Conservation (phyloP, 1,140 invertebrate species). For the Sminthurides bifidus region DNA sequence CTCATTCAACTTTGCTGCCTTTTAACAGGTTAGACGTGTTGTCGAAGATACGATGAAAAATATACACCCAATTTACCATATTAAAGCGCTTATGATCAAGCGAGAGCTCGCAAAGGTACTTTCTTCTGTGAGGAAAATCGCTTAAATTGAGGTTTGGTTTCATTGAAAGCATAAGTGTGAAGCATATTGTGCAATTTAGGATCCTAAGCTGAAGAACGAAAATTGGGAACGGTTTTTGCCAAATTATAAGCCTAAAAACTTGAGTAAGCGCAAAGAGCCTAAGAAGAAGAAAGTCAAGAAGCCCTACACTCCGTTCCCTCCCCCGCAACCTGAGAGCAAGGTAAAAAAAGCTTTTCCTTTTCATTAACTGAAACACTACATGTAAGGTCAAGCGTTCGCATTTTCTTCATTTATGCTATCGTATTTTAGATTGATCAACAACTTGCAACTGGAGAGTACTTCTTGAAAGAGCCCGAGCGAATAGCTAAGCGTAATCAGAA, state of each 20-base stretch:
- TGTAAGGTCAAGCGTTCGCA: not conserved
- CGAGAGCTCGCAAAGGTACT: slow-evolving; percentile 69
- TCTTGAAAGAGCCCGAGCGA: slow-evolving; percentile 74
- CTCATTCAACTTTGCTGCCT: not conserved
- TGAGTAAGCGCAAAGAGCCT: slow-evolving; percentile 71
- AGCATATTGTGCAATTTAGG: slow-evolving; percentile 35
- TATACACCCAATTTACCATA: slow-evolving; percentile 98
- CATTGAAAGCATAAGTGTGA: not conserved
- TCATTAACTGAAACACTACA: not conserved
- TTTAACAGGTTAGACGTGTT: slow-evolving; percentile 61
- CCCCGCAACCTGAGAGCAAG: slow-evolving; percentile 80
- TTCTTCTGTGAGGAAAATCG: slow-evolving; percentile 33
- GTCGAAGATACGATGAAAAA: slow-evolving; percentile 98
- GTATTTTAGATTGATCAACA: slow-evolving; percentile 61
- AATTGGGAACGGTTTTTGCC: slow-evolving; percentile 96
- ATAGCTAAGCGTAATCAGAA: slow-evolving; percentile 57
- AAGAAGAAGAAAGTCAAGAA: slow-evolving; percentile 78
- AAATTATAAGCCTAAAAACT: slow-evolving; percentile 86
- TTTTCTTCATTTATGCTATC: slow-evolving; percentile 32
- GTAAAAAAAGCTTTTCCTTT: slow-evolving; percentile 13
- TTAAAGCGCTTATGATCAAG: slow-evolving; percentile 97
- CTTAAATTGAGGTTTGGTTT: not conserved
- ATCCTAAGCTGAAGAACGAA: slow-evolving; percentile 81
- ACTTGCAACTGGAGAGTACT: slow-evolving; percentile 91
- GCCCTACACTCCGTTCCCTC: slow-evolving; percentile 95